Base-by-base conservation (phyloP, 2,113 vertebrate species). In the Thomomys bottae region DNA sequence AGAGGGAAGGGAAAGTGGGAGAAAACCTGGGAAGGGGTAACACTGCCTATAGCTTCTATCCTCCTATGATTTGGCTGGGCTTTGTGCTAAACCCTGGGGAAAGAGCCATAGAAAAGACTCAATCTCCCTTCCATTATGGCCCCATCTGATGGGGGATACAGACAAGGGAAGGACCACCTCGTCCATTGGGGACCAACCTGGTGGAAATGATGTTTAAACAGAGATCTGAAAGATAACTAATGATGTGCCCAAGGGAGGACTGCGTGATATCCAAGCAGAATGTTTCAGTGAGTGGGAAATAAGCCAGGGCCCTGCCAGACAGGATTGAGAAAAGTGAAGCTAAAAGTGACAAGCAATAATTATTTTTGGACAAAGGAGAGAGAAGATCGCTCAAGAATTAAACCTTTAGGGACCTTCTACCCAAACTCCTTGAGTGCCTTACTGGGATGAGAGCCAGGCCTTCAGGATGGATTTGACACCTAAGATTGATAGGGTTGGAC, bases 391-490 rank as follows among this genome's bases (percentile, higher is more conserved):
- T 76, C 66, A 79, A 84, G 66, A 87, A 87, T 11, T 32, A 61
- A 77, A 30, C 11, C 36, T 54, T 73, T 66, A 36, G 82, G 36
- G 57, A 24, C 21, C 72, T 66, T 76, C 81, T 49, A 34, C 28
- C 30, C 61, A 21, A n/a, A 26, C 38, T 67, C 26, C 23, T n/a
- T 6, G 23, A 75, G 40, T 24, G 8, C 32, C 76, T 70, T 38
- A 6, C n/a, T 42, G 42, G 32, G 49, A 40, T 84, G 61, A n/a
- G 28, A 90, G 75, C 82, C 78, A 70, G 81, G 75, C 67, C 75
- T 45, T n/a, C 17, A 0, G 28, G 73, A 36, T 5, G 2, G 71
- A 80, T 23, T 59, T 24, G 18, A 21, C 6, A n/a, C 2, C 57
- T 30, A n/a, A 24, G 66, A 75, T 9, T 11, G 32, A 73, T 20